Percentiles rank a stretch among this genome's conserved stretches.
Conservation (phyloP, 2,888 invertebrate species). For the Cetonia aurata region DNA sequence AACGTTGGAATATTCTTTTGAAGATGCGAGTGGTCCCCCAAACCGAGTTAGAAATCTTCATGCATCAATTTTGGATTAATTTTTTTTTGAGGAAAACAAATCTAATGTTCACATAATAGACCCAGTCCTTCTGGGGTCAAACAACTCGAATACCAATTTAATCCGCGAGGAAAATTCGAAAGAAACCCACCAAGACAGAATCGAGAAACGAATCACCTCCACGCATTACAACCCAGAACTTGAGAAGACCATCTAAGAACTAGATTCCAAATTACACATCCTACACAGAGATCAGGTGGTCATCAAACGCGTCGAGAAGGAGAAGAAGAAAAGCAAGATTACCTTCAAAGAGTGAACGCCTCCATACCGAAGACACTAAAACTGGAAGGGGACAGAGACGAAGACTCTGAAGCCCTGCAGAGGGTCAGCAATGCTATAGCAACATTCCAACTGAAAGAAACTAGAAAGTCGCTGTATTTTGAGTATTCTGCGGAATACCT, state of each 20-base stretch:
- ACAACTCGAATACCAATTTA: slow-evolving; percentile 44
- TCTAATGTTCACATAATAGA: slow-evolving; percentile 59
- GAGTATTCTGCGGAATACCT: slow-evolving; percentile 61
- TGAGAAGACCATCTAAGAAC: slow-evolving; percentile 56
- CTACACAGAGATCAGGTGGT: slow-evolving; percentile 46
- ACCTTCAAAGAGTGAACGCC: slow-evolving; percentile 59
- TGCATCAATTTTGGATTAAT: slow-evolving; percentile 52
- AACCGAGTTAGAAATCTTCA: slow-evolving; percentile 47
- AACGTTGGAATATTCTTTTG: slow-evolving; percentile 54
- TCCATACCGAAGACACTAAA: slow-evolving; percentile 48
- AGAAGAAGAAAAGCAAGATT: slow-evolving; percentile 57
- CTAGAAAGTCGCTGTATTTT: slow-evolving; percentile 59
- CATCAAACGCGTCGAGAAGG: slow-evolving; percentile 53
- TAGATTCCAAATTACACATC: slow-evolving; percentile 57
- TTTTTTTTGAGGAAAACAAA: slow-evolving; percentile 46
- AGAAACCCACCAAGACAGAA: slow-evolving; percentile 22
- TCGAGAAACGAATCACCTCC: slow-evolving; percentile 27
- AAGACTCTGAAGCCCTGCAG: slow-evolving; percentile 57
- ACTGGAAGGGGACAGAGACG: slow-evolving; percentile 43
- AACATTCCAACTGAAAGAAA: slow-evolving; percentile 60
- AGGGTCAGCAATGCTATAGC: slow-evolving; percentile 61
- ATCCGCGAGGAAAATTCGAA: slow-evolving; percentile 48
- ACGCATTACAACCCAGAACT: slow-evolving; percentile 25
- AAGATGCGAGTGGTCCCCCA: slow-evolving; percentile 58
- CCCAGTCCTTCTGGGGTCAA: slow-evolving; percentile 45